These are phyloP conservation scores for Astropecten irregularis DNA, from an alignment of 53 echinoderm and acorn worm species.

Conservation along the genomic window DNA sequence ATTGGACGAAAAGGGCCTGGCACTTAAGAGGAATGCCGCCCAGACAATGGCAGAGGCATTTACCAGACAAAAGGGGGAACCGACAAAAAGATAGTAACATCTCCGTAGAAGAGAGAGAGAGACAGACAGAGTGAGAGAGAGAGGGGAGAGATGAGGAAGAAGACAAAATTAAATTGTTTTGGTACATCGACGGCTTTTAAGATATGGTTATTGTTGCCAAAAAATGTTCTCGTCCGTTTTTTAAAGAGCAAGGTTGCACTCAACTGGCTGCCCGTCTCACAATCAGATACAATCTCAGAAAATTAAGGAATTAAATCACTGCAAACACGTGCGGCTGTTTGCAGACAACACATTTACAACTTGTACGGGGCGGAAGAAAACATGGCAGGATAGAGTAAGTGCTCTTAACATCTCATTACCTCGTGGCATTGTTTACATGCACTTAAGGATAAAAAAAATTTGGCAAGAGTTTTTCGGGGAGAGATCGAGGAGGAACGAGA, in stretches of 20 bases:
- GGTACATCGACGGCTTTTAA: conserved; percentile 52
- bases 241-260: neutral
- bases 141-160: too few relatives aligned
- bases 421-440: too few relatives aligned
- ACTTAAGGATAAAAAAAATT: too few relatives aligned
- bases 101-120: neutral
- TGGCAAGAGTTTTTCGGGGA: too few relatives aligned
- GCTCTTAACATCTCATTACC: too few relatives aligned
- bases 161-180: conserved; percentile 52
- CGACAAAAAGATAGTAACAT: conserved; percentile 19
- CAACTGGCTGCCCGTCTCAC: neutral
- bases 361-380: too few relatives aligned
- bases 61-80: conserved; percentile 25
- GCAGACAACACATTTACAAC: neutral
- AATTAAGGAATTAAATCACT: conserved; percentile 21
- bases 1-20: conserved; percentile 55
- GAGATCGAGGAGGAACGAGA: too few relatives aligned
- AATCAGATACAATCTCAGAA: neutral
- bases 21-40: conserved; percentile 41
- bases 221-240: conserved; percentile 21
- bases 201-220: conserved; percentile 51
- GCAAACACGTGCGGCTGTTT: neutral
- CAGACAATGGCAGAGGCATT: conserved; percentile 36
- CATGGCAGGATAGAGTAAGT: too few relatives aligned
- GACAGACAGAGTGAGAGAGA: too few relatives aligned